Conservation (phyloP, 2,888 invertebrate species). For the Drosophila austrosaltans region DNA sequence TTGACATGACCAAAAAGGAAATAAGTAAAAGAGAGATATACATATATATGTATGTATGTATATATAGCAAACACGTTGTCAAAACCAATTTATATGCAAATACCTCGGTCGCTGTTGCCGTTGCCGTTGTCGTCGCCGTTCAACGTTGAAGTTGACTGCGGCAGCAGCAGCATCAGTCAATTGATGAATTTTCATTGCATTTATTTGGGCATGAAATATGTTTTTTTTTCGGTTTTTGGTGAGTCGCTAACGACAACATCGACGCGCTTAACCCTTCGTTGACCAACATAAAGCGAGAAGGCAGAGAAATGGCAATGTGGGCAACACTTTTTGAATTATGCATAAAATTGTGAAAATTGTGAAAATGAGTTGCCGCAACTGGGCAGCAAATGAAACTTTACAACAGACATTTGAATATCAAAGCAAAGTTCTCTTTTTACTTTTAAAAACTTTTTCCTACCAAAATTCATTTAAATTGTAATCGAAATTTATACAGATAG, state of each 20-base stretch:
- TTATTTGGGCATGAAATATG: constrained; percentile 74
- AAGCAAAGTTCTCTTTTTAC: constrained; percentile 52
- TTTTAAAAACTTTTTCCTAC: constrained; percentile 4
- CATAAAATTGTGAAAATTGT: constrained; percentile 59
- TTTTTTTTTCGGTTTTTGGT: constrained; percentile 24
- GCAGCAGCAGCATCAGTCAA: constrained; percentile 57
- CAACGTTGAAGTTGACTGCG: constrained; percentile 39
- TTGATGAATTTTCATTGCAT: constrained; percentile 76
- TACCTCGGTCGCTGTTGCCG: constrained; percentile 46
- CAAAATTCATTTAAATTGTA: constrained; percentile 47
- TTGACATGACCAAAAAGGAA: constrained; percentile 43
- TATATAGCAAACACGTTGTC: constrained; percentile 41
- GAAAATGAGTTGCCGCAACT: constrained; percentile 64
- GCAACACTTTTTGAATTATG: constrained; percentile 69
- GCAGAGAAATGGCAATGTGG: constrained; percentile 30
- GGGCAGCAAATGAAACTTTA: constrained; percentile 56
- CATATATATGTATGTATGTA: background rate
- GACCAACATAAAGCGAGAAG: constrained; percentile 21
- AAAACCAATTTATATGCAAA: constrained; percentile 82
- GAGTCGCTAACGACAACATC: background rate
- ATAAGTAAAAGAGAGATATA: constrained; percentile 13
- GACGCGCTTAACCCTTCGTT: constrained; percentile 61
- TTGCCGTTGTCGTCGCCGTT: constrained; percentile 4
- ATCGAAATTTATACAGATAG: constrained; percentile 38
- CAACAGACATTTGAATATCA: constrained; percentile 74